Base-by-base conservation (phyloP, 2,797 vertebrate species). In the Helarctos malayanus region DNA sequence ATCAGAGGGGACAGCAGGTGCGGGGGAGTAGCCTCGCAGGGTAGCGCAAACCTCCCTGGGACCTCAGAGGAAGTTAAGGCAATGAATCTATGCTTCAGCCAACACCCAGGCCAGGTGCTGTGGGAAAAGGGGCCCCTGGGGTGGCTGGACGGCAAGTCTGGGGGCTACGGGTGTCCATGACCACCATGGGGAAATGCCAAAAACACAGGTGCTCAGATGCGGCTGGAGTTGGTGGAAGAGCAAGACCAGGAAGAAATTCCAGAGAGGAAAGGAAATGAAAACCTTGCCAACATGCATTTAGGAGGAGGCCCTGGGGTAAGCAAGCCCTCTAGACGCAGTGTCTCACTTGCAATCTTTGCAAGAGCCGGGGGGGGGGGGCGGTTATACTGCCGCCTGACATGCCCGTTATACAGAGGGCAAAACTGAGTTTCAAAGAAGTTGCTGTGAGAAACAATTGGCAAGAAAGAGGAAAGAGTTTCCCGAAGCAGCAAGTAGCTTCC, bases 291-390 rank as follows among this genome's bases (percentile, higher is more conserved):
- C 11, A 7, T 2, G 7, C 2, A 32, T 5, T 21, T 29, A 14
- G 71, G 82, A 41, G 7, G 21, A 13, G 41, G 49, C 47, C 2
- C 27, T 1, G 41, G 27, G 68, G 15, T 8, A 4, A 19, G 35
- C n/a, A 15, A 16, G 32, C 25, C 7, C 13, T 61, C 61, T 18
- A 1, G 0, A 13, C 0, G 0, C 8, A 8, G 10, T 7, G 4
- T 23, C 18, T 89, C n/a, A 3, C 71, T 59, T 59, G 27, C 18
- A 32, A 41, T 5, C 78, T 25, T 78, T 29, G 2, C 32, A 0
- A 0, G 14, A 54, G 73, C 7, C 25, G 29, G 47, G 15, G 29
- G 45, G 15, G 12, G 14, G 52, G 13, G 21, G 63, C 4, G 12
- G 29, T 12, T 12, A 73, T n/a, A 52, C 1, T 0, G 2, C 16